Conservation (phyloP, 2,888 invertebrate genomes). For the Drosophila antonietae region DNA sequence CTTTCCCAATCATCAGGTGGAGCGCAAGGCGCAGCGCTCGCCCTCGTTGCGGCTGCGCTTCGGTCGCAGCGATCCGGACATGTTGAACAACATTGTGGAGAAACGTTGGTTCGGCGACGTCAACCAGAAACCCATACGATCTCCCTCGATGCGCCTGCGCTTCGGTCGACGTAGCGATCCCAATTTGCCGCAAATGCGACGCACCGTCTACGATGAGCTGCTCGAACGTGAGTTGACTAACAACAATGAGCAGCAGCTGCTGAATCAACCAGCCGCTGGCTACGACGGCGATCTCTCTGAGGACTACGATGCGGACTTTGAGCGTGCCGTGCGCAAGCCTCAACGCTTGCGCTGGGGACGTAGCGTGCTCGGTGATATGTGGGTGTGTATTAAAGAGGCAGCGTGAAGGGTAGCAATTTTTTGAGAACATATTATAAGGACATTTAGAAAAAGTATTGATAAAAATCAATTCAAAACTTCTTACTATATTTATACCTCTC, state of each 20-base stretch:
- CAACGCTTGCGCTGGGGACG: conserved; percentile 80
- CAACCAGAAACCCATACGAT: conserved; percentile 89
- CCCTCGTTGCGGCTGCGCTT: conserved; percentile 91
- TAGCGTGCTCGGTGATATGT: conserved; percentile 46
- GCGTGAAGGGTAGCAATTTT: no score
- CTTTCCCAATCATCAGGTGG: conserved; percentile 87
- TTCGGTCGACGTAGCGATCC: conserved; percentile 91
- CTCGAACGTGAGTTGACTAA: conserved; percentile 68
- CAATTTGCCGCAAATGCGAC: conserved; percentile 85
- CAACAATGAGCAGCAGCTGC: conserved; percentile 49
- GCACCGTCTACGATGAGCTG: conserved; percentile 73
- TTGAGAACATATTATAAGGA: no score
- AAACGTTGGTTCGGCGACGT: conserved; percentile 86
- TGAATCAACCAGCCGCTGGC: conserved; percentile 28
- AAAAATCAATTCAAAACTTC: background rate
- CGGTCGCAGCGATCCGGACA: conserved; percentile 90
- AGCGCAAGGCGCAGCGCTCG: conserved; percentile 91
- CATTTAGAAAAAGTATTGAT: no score
- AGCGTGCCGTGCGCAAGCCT: conserved; percentile 74
- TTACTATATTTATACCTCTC: background rate
- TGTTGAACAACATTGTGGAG: conserved; percentile 70
- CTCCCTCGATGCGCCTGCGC: conserved; percentile 90
- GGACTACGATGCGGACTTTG: conserved; percentile 62
- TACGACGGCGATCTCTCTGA: conserved; percentile 45
- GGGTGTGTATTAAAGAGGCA: no score